Base-by-base conservation (phyloP, 2,797 vertebrate genomes). In the Yasuhikotakia modesta region DNA sequence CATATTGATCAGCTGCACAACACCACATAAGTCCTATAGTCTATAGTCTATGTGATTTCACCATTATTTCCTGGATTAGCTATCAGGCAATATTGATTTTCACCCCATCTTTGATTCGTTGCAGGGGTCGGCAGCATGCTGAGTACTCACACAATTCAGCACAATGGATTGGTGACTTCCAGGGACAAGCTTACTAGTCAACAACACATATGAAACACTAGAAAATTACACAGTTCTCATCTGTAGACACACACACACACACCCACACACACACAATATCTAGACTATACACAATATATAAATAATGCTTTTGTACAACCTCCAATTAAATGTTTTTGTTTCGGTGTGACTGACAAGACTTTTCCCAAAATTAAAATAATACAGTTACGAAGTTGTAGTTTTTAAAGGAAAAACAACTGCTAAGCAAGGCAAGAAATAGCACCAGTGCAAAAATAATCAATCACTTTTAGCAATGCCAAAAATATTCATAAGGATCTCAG, bases 61-160 rank as follows among this genome's bases (percentile, higher is more conserved):
- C 86, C 86, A 88, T 91, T 91, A 89, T 87, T 89, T 89, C 82
- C 85, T 70, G 87, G 87, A 91, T 91, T 91, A 87, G 81, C 91
- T 91, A 91, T 92, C 52, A 85, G 88, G 77, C 82, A 13, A 32
- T 86, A 93, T 92, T 91, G 91, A 93, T 92, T 93, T 90, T 87
- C 79, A 12, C 76, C 84, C 87, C 80, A 83, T 85, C 64, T 83
- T 87, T 86, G 79, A 84, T 86, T 89, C 85, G 87, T 84, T 86
- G 75, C 85, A 63, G 67, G 81, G 84, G 76, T 86, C 83, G 80
- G 73, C 81, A 85, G 85, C 78, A 70, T 83, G 82, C 84, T 85
- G 85, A 88, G 86, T 81, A 14, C 86, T 89, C 74, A 71, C 10
- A 82, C 85, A 88, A 87, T 88, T 61, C 87, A 89, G 87, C 83